Evolutionary conservation across 2,888 invertebrate species (phyloP).

Genomic region (Chrysopilus asiliformis): DNA sequence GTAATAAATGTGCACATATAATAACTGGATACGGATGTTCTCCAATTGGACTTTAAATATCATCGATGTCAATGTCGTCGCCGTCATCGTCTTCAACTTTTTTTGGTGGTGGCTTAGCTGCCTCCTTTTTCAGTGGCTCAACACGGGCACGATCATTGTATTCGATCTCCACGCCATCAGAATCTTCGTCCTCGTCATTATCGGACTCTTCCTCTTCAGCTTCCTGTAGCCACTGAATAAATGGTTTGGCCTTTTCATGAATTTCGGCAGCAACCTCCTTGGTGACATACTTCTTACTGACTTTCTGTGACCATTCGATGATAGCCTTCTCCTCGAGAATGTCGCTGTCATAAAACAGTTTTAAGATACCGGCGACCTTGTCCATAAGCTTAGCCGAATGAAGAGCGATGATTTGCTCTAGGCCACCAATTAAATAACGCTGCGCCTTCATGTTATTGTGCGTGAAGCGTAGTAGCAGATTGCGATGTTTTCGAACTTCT

Average conservation of each 20-base stretch:
- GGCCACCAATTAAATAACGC: conserved; percentile 84
- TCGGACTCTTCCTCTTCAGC: conserved; percentile 88
- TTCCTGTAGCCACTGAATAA: conserved; percentile 93
- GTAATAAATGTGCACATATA: too few species aligned
- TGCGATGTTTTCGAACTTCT: conserved; percentile 64
- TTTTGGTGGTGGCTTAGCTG: conserved; percentile 32
- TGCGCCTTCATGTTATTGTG: conserved; percentile 73
- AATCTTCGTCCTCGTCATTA: conserved; percentile 50
- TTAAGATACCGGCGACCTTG: conserved; percentile 78
- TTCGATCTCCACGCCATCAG: conserved; percentile 55
- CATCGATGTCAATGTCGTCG: conserved; percentile 84
- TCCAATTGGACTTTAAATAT: too few species aligned
- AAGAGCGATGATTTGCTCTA: conserved; percentile 82
- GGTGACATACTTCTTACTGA: conserved; percentile 85
- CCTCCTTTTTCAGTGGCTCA: conserved; percentile 50
- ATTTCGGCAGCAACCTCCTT: conserved; percentile 87
- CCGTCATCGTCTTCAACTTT: conserved; percentile 56
- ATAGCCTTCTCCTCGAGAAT: conserved; percentile 89
- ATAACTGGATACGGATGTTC: too few species aligned
- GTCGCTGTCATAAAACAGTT: conserved; percentile 88
- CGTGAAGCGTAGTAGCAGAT: conserved; percentile 67
- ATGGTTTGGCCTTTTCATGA: conserved; percentile 80
- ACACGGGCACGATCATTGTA: conserved; percentile 77
- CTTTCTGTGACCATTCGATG: conserved; percentile 91
- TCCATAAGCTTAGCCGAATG: conserved; percentile 67